Evolutionary conservation across 2,113 vertebrate genomes (phyloP).

Genomic region (Oreochromis tanganicae): DNA sequence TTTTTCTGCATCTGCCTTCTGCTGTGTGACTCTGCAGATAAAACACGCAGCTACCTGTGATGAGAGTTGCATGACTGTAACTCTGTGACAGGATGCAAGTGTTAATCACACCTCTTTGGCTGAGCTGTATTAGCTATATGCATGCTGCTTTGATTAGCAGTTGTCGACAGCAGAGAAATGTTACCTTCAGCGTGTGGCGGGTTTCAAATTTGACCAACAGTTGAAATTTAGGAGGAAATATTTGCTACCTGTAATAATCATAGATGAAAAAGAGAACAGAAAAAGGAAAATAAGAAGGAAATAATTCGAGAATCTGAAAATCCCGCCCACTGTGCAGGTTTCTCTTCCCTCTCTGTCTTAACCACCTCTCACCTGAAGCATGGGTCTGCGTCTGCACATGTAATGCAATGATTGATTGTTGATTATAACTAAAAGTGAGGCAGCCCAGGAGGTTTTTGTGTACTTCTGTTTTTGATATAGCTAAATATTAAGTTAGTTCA

Average conservation of each 20-base stretch:
- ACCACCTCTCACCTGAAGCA: rapidly evolving
- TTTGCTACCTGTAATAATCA: background rate
- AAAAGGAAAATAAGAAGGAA: rapidly evolving
- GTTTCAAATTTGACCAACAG: background rate
- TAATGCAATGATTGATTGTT: background rate
- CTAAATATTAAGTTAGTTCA: background rate
- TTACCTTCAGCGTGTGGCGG: background rate
- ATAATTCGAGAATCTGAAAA: background rate
- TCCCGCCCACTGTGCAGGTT: rapidly evolving
- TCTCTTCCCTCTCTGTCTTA: background rate
- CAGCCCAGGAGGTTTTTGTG: rapidly evolving
- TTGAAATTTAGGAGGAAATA: background rate
- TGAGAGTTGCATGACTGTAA: background rate
- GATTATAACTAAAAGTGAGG: background rate
- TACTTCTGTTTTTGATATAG: rapidly evolving
- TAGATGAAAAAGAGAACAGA: background rate
- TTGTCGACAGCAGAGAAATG: background rate
- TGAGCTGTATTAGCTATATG: background rate
- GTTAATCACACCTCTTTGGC: rapidly evolving
- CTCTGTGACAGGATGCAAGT: background rate
- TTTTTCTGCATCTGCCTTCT: background rate
- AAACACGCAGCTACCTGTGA: background rate
- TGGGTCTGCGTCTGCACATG: background rate
- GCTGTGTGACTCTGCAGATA: background rate
- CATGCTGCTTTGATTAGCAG: background rate